A percentile compares a stretch with the other conserved stretches of the same genome.
Evolutionary conservation across 2,888 invertebrate species (phyloP).

Genomic region (Copidosoma aretas): DNA sequence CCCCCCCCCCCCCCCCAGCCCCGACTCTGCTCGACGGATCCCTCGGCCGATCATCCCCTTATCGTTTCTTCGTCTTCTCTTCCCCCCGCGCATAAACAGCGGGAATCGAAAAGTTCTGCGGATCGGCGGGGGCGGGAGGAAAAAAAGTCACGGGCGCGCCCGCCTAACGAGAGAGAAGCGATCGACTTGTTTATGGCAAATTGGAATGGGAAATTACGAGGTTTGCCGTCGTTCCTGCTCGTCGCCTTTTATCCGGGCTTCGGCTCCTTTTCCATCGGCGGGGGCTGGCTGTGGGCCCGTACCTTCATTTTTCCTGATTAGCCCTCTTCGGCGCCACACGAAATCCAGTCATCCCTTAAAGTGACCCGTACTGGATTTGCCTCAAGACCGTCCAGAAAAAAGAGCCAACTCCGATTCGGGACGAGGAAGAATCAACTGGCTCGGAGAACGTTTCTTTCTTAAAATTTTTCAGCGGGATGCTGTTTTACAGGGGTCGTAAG

Average conservation of each 20-base stretch:
- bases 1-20: no score
- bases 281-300: no score
- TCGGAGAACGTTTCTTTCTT: no score
- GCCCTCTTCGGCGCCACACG: no score
- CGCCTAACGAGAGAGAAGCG: constrained; percentile 49
- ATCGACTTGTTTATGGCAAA: constrained; percentile 61
- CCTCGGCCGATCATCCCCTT: constrained; percentile 35
- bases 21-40: neutral
- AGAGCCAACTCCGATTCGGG: no score
- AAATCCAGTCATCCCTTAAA: no score
- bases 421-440: no score
- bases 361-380: no score
- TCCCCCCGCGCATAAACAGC: constrained; percentile 12
- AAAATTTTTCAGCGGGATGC: no score
- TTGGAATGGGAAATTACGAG: constrained; percentile 61
- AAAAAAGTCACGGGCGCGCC: constrained; percentile 53
- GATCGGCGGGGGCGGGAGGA: constrained; percentile 35
- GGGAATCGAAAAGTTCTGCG: constrained; percentile 21
- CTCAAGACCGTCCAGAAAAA: no score
- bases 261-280: neutral
- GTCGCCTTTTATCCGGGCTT: constrained; percentile 15
- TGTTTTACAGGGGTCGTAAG: no score
- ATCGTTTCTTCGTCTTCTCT: constrained; percentile 3
- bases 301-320: no score
- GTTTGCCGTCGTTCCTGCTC: constrained; percentile 47